Evolutionary conservation across 1,140 invertebrate species (phyloP), one percentile per base, ranked within the genome.

Genomic region (Nephotettix cincticeps): DNA sequence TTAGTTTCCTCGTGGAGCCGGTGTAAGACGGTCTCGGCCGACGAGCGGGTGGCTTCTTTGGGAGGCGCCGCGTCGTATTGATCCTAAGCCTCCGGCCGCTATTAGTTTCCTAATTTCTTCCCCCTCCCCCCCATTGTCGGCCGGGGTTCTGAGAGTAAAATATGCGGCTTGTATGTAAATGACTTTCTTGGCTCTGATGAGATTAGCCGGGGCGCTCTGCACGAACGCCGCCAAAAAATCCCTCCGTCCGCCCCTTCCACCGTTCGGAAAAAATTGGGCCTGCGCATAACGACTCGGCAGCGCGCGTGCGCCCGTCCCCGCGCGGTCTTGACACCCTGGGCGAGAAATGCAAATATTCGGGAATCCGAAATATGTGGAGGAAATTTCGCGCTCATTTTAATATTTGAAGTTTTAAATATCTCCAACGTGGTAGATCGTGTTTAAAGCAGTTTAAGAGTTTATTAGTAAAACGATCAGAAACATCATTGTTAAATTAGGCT

Each of bases 121-220:
- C 58, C 54, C 14, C 58, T 28, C 58, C 30, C 30, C 13, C 19
- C n/a, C 45, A 51, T 68, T 64, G 61, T 64, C 30, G 43, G 23
- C 32, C 64, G 28, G 64, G 64, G 30, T 45, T 40, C 40, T 58
- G 69, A 43, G 64, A 67, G 64, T 43, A 43, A 70, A 63, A 64
- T 70, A 70, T 70, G 69, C 36, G 69, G 69, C 58, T 58, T 65
- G 69, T 70, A 70, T 70, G 69, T 43, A 70, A 70, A 70, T 70
- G 69, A 61, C 69, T 70, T 67, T 67, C 64, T 67, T 67, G 40
- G 64, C 40, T 43, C 32, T 70, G 69, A 70, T 65, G 69, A 65
- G 69, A 70, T 70, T 70, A 70, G 54, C 58, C 69, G 58, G 69
- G 28, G 58, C 69, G 64, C 4, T 40, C n/a, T 19, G 64, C 14